Base-by-base conservation (phyloP, 1,140 invertebrate species). In the Temnothorax curvispinosus region DNA sequence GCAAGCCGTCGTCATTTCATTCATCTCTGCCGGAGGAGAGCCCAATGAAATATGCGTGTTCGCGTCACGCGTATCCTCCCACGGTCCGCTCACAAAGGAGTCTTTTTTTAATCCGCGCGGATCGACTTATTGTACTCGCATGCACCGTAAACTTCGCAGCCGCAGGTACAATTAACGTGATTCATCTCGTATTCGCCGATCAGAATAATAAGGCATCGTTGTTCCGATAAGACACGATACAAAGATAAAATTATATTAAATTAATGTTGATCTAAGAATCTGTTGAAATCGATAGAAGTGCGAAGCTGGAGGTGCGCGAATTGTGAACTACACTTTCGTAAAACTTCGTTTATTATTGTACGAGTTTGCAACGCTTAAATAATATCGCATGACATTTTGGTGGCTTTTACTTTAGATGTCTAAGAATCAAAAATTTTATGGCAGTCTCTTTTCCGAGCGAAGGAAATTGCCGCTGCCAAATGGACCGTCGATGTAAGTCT, bases 1-100 rank as follows among this genome's bases (percentile, higher is more conserved):
- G 77, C 67, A 52, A 76, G 50, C 56, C 69, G 44, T 72, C 72
- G 88, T 81, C 62, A 52, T 82, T 91, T 88, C 89, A 88, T 91
- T 90, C 90, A 88, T 78, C 75, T 75, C 72, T 60, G n/a, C 60
- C 21, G 35, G 64, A 64, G 27, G 13, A 69, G n/a, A 56, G 52
- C 38, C 58, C 54, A 75, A 90, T 84, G 62, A 87, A 75, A 62
- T 44, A 15, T 13, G 5, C 52, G 50, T 21, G 6, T 71, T 21
- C 38, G 64, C 15, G 62, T 56, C 47, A 58, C 18, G 38, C 54
- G 32, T 75, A 60, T 84, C 54, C 60, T 85, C 74, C 27, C 82
- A 41, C 58, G 18, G 60, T 86, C 47, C n/a, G 11, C 64, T 86
- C 62, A 71, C 11, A 86, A 87, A 87, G 38, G n/a, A 58, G 50